Evolutionary conservation across 2,888 invertebrate species (phyloP).

Genomic region (Apocheima hispidaria): DNA sequence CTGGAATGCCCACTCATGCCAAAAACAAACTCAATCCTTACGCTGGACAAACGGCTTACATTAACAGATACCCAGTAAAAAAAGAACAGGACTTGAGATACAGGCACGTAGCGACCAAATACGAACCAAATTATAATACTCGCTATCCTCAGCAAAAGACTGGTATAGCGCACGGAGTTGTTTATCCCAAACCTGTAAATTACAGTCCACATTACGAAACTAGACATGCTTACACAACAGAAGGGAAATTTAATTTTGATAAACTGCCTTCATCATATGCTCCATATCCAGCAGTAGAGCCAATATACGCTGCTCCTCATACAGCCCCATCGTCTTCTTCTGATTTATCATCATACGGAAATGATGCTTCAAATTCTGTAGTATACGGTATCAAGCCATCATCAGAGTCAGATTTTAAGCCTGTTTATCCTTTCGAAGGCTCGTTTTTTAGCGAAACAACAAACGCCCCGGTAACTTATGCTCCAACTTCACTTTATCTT

Average conservation of each 20-base stretch:
- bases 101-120: conserved; percentile 72
- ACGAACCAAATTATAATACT: conserved; percentile 74
- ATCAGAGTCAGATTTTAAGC: conserved; percentile 77
- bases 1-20: conserved; percentile 88
- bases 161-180: conserved; percentile 79
- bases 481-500: conserved; percentile 80
- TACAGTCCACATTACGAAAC: conserved; percentile 77
- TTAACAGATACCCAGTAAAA: conserved; percentile 72
- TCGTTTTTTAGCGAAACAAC: conserved; percentile 78
- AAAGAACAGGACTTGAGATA: conserved; percentile 81
- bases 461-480: conserved; percentile 70
- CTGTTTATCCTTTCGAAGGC: conserved; percentile 78
- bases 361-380: conserved; percentile 70
- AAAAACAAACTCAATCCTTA: conserved; percentile 80
- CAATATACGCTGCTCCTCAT: conserved; percentile 78
- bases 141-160: conserved; percentile 82
- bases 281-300: conserved; percentile 74
- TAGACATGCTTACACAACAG: conserved; percentile 75
- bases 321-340: conserved; percentile 65
- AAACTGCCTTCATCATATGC: conserved; percentile 65
- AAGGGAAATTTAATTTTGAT: conserved; percentile 70
- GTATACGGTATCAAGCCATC: conserved; percentile 80
- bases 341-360: conserved; percentile 68
- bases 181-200: conserved; percentile 74
- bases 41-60: conserved; percentile 73